Evolutionary conservation across 2,797 vertebrate species (phyloP).

Genomic region (Falco rusticolus): DNA sequence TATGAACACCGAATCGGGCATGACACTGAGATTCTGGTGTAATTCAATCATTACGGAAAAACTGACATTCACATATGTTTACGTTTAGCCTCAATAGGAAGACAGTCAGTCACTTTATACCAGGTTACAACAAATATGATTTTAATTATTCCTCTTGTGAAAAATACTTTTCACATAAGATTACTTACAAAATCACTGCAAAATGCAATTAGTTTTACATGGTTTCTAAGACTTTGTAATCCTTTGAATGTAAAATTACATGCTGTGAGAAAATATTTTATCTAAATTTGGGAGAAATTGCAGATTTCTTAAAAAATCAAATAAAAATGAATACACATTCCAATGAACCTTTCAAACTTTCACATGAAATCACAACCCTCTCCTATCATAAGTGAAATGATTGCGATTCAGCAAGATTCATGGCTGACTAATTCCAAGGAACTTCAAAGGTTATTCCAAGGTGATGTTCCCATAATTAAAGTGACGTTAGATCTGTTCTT

Average conservation of each 20-base stretch:
- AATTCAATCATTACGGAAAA: slow-evolving; percentile 27
- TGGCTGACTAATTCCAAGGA: background rate
- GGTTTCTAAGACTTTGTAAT: background rate
- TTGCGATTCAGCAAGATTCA: background rate
- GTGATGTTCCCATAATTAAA: background rate
- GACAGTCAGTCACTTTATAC: background rate
- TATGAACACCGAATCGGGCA: background rate
- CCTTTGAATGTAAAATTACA: background rate
- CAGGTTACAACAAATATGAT: background rate
- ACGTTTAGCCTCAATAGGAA: slow-evolving; percentile 5
- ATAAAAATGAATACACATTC: background rate
- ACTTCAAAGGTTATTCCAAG: background rate
- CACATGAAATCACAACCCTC: background rate
- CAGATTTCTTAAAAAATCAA: background rate
- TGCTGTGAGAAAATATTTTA: background rate
- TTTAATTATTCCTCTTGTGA: slow-evolving; percentile 6
- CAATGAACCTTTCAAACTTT: background rate
- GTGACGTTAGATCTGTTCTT: background rate
- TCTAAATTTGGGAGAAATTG: background rate
- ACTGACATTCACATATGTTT: slow-evolving; percentile 3
- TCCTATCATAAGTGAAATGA: background rate
- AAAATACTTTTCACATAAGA: background rate
- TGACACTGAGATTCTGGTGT: background rate
- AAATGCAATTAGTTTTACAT: background rate
- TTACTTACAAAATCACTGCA: background rate